These are phyloP conservation scores for Heteromyza rotundicornis DNA, from an alignment of 2,888 invertebrate genomes.

Conservation along the genomic window DNA sequence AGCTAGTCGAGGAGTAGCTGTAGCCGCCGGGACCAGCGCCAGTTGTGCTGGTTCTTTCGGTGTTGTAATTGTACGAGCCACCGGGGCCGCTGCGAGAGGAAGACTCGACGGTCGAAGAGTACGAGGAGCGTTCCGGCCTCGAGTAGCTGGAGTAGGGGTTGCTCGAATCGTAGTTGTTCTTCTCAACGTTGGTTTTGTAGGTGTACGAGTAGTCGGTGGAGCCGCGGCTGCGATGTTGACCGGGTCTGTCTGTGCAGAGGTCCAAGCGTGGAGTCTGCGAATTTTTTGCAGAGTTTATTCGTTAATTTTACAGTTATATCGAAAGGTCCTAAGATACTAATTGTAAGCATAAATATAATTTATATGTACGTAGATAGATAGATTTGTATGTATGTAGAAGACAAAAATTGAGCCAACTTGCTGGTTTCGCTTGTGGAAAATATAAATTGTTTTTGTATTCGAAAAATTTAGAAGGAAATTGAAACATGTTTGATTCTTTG, in stretches of 20 bases:
- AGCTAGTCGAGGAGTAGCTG: conserved; percentile 79
- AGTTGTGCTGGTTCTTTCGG: conserved; percentile 75
- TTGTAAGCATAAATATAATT: conserved; percentile 1
- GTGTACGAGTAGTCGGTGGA: conserved; percentile 88
- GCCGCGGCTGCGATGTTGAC: conserved; percentile 69
- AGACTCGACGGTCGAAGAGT: conserved; percentile 73
- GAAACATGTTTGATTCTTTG: conserved; percentile 61
- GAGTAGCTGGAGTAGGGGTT: conserved; percentile 66
- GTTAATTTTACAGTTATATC: conserved; percentile 37
- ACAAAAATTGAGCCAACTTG: conserved; percentile 32
- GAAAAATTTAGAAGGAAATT: conserved; percentile 48
- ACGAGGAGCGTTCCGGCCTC: conserved; percentile 71
- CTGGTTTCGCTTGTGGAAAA: conserved; percentile 21
- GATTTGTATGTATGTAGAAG: background rate
- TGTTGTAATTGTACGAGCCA: conserved; percentile 74
- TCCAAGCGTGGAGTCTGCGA: conserved; percentile 87
- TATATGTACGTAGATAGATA: no score
- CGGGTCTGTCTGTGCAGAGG: conserved; percentile 80
- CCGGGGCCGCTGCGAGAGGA: conserved; percentile 74
- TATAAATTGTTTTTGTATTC: background rate
- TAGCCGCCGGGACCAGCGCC: conserved; percentile 82
- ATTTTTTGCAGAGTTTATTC: no score
- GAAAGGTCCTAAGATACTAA: conserved; percentile 5
- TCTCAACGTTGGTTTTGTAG: conserved; percentile 71
- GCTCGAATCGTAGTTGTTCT: conserved; percentile 64